A percentile compares a stretch with the other conserved stretches of the same genome.
phyloP scores from a whole-genome alignment of 2,888 invertebrate genomes.

The Microchrysa polita region DNA sequence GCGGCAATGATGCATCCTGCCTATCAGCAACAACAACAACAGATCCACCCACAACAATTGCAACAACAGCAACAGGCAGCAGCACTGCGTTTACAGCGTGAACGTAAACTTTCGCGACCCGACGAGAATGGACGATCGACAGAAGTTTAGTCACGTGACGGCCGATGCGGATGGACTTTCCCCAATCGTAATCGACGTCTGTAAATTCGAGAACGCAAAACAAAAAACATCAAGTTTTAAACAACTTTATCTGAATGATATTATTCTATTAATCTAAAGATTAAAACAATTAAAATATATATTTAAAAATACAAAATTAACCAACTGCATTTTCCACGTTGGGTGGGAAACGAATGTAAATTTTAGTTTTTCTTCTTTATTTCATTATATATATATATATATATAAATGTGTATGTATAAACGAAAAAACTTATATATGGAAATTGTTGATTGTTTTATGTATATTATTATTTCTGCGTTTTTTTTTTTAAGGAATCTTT shows the following conservation, averaged over 20 bases:
- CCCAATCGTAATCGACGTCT: background rate
- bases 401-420: conserved; percentile 4
- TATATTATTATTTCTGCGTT: too few relatives aligned
- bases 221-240: conserved; percentile 28
- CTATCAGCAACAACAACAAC: background rate
- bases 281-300: too few relatives aligned
- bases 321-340: background rate
- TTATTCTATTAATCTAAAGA: background rate
- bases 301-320: background rate
- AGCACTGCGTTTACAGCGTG: conserved; percentile 59
- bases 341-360: background rate
- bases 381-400: too few relatives aligned
- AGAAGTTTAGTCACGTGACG: conserved; percentile 57
- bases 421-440: too few relatives aligned
- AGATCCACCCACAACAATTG: conserved; percentile 55
- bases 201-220: background rate
- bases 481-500: too few relatives aligned
- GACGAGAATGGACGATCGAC: conserved; percentile 66
- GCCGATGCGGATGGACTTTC: background rate
- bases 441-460: too few relatives aligned
- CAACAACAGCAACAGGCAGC: conserved; percentile 55
- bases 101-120: conserved; percentile 68
- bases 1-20: conserved; percentile 42
- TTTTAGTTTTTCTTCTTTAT: conserved; percentile 7
- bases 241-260: conserved; percentile 16